A percentile compares a stretch with the other conserved stretches of the same genome.
Conservation (phyloP, 2,888 invertebrate genomes). For the Lepeophtheirus nordmannii region DNA sequence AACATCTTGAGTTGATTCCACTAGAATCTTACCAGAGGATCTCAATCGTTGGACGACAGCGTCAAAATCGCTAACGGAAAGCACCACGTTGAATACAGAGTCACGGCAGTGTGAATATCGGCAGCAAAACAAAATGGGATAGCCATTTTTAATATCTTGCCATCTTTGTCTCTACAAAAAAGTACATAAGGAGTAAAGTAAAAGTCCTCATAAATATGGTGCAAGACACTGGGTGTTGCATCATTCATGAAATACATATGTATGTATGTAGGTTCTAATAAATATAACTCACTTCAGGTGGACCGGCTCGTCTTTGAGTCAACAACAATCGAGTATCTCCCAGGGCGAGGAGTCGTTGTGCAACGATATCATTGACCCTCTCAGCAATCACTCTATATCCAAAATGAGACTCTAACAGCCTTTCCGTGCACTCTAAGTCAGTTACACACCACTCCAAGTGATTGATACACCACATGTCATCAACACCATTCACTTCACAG, state of each 20-base stretch:
- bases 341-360: too few relatives aligned
- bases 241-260: too few relatives aligned
- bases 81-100: conserved; percentile 36
- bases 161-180: too few relatives aligned
- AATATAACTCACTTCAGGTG: too few relatives aligned
- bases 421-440: background rate
- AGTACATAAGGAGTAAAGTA: too few relatives aligned
- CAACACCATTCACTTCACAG: background rate
- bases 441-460: conserved; percentile 15
- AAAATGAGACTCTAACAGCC: background rate
- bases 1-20: conserved; percentile 31
- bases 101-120: conserved; percentile 29
- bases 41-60: conserved; percentile 29
- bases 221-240: too few relatives aligned
- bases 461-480: conserved; percentile 7
- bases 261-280: too few relatives aligned
- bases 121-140: conserved; percentile 27
- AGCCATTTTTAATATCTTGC: too few relatives aligned
- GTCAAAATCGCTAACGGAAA: conserved; percentile 33
- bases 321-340: too few relatives aligned
- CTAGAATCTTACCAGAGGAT: conserved; percentile 30
- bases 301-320: too few relatives aligned
- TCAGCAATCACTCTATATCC: background rate
- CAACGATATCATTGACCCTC: background rate
- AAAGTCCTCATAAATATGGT: too few relatives aligned